These are phyloP conservation scores for Thunnus thynnus DNA, from an alignment of 2,113 vertebrate species.

Conservation along the genomic window DNA sequence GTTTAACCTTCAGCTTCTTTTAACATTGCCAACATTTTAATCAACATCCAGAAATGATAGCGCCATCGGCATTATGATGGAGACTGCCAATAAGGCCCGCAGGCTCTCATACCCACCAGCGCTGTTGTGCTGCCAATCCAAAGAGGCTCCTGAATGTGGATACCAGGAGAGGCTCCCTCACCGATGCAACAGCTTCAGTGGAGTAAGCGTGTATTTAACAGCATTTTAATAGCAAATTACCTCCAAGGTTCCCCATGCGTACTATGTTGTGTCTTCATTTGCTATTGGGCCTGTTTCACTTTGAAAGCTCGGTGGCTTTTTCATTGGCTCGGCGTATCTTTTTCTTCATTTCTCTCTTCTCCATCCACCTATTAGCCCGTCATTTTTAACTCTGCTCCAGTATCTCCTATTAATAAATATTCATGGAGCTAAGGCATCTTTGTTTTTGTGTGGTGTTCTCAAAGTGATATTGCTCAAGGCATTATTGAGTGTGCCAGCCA, in stretches of 20 bases:
- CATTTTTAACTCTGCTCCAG: constrained; percentile 48
- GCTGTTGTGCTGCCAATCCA: constrained; percentile 68
- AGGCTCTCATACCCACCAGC: constrained; percentile 62
- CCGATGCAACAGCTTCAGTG: constrained; percentile 41
- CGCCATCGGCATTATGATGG: constrained; percentile 70
- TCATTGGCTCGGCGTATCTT: background rate
- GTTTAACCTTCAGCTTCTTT: constrained; percentile 82
- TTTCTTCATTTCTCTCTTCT: constrained; percentile 33
- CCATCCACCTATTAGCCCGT: constrained; percentile 47
- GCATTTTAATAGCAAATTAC: constrained; percentile 65
- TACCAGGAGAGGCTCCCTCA: constrained; percentile 35
- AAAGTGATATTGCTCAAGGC: constrained; percentile 79
- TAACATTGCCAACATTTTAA: constrained; percentile 80
- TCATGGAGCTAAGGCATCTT: constrained; percentile 68
- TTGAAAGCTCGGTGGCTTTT: constrained; percentile 25
- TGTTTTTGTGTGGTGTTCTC: constrained; percentile 77
- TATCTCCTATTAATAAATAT: constrained; percentile 68
- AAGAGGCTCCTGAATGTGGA: constrained; percentile 41
- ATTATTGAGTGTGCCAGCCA: constrained; percentile 65
- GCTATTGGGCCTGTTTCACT: constrained; percentile 11
- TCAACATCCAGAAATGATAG: constrained; percentile 73
- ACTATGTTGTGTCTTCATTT: constrained; percentile 37
- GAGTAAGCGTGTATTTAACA: constrained; percentile 68
- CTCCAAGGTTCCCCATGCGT: constrained; percentile 47
- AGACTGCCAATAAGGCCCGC: constrained; percentile 56